These are phyloP conservation scores for Trachymyrmex cornetzi DNA, from an alignment of 1,140 invertebrate genomes.

Conservation along the genomic window DNA sequence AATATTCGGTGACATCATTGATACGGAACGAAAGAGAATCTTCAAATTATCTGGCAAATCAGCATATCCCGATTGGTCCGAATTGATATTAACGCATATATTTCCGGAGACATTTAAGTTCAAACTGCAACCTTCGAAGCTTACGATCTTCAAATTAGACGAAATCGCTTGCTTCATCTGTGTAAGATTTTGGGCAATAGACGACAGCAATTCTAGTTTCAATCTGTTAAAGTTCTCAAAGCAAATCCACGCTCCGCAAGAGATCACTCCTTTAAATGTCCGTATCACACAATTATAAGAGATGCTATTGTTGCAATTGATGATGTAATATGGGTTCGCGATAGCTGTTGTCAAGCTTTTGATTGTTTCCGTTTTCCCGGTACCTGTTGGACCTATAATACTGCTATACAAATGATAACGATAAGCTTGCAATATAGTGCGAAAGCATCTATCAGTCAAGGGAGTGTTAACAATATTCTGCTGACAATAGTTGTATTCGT, in stretches of 20 bases:
- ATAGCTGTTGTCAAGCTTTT: constrained; percentile 90
- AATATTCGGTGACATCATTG: constrained; percentile 91
- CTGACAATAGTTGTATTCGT: constrained; percentile 95
- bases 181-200: constrained; percentile 87
- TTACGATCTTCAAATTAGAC: constrained; percentile 85
- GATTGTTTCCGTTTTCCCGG: constrained; percentile 91
- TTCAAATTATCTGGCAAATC: constrained; percentile 90
- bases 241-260: constrained; percentile 90
- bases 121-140: constrained; percentile 89
- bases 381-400: constrained; percentile 89
- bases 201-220: constrained; percentile 87
- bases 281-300: constrained; percentile 89
- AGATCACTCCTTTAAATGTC: constrained; percentile 89
- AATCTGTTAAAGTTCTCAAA: constrained; percentile 91
- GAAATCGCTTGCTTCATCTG: constrained; percentile 86
- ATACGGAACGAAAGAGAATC: constrained; percentile 89
- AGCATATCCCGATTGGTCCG: constrained; percentile 87
- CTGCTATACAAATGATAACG: constrained; percentile 89
- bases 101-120: constrained; percentile 88
- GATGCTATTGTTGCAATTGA: constrained; percentile 89
- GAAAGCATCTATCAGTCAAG: constrained; percentile 96
- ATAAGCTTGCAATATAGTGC: constrained; percentile 94
- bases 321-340: constrained; percentile 89
- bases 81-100: constrained; percentile 90
- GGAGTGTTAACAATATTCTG: constrained; percentile 95